phyloP scores from a whole-genome alignment of 2,888 invertebrate genomes.

The Pandemis corylana region DNA sequence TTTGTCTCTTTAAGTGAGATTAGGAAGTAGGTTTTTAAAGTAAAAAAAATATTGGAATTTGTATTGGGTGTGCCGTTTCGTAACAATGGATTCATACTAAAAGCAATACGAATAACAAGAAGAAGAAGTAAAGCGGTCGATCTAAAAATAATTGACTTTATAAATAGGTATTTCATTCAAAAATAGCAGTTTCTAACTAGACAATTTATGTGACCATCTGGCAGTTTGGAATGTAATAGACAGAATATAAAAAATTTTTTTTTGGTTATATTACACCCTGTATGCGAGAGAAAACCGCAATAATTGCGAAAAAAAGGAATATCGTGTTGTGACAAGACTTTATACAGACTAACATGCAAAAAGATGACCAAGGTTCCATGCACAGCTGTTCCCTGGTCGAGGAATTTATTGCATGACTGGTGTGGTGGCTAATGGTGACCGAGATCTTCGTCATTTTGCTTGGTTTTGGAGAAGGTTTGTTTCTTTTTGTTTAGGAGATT shows the following conservation, averaged over 20 bases:
- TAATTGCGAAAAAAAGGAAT: neutral
- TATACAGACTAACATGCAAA: constrained; percentile 22
- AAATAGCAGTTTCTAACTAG: no score
- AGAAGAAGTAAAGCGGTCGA: no score
- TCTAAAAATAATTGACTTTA: no score
- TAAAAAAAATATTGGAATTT: neutral
- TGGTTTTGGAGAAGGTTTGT: neutral
- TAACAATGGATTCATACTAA: neutral
- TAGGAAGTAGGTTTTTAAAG: neutral
- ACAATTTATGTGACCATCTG: no score
- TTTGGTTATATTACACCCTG: constrained; percentile 8
- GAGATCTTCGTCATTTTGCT: neutral
- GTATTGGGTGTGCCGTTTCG: neutral
- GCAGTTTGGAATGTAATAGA: no score
- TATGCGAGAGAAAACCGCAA: constrained; percentile 13
- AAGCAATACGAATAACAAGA: no score
- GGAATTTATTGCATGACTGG: constrained; percentile 4
- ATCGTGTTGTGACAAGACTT: constrained; percentile 20
- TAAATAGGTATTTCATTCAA: no score
- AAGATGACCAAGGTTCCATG: constrained; percentile 9
- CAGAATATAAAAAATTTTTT: no score
- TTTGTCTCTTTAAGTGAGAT: neutral
- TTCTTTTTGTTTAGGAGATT: neutral
- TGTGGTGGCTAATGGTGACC: neutral
- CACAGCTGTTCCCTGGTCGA: constrained; percentile 18